Evolutionary conservation across 2,797 vertebrate species (phyloP), one percentile per base, ranked within the genome.

Genomic region (Enteromius fasciolatus): DNA sequence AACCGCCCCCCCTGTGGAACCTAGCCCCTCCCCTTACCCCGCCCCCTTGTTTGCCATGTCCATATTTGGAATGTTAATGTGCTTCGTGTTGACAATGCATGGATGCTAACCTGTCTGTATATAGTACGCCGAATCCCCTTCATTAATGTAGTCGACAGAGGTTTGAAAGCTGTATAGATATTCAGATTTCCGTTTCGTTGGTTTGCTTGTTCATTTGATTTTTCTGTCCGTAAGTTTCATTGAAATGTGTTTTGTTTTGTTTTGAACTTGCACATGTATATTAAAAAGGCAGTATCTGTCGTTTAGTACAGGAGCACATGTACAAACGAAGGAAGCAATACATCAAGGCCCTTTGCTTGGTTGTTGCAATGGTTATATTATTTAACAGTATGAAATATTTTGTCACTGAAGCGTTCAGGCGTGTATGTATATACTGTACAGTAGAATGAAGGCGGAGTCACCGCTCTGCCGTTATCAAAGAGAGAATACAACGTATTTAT

Each of bases 51-150:
- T 86, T 89, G 83, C 86, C 93, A 84, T 92, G 90, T 90, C 86
- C 93, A 95, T 94, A 93, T 94, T 95, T 88, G 96, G 96, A 97
- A 97, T 97, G 97, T 97, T 95, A 92, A 96, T 92, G 94, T 97
- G 96, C 95, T 97, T 94, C 94, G 94, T 96, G 95, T 98, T 94
- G 93, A 96, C 95, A 93, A 95, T 98, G 98, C 97, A 99, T 99
- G 98, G 95, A 96, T 94, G 96, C 96, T 95, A 95, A 95, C 90
- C 92, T 96, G 93, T 93, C 92, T 99, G 96, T 99, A 98, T 94
- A 98, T 98, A 94, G 90, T 92, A 92, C 90, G 90, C 89, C 81
- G 93, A 94, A 93, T 94, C 92, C 91, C 94, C 92, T 92, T 89
- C 90, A 90, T 90, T 86, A 89, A 90, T 91, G 93, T 94, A 89